Base-by-base conservation (phyloP, 2,113 vertebrate genomes). In the Carettochelys insculpta region DNA sequence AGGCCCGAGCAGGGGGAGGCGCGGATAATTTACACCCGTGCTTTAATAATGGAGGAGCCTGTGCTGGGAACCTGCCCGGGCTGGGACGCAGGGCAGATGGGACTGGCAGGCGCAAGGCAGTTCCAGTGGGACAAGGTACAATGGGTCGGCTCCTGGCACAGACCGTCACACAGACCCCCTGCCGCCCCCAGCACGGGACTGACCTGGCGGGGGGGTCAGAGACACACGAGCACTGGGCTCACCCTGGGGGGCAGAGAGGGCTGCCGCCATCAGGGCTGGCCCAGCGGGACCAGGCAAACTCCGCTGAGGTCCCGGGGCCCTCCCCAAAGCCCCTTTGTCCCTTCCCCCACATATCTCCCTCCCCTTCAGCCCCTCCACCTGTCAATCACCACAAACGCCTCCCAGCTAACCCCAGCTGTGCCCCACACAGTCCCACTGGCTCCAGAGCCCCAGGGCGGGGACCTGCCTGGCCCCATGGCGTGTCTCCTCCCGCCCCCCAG, bases 11-110 rank as follows among this genome's bases (percentile, higher is more conserved):
- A 34, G 77, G 34, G 6, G 20, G 29, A 53, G 34, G 38, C 47
- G 43, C 89, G 89, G 95, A 96, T 96, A 95, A 96, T 91, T 93
- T 43, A 96, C 71, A 25, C 24, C 1, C 41, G 27, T 56, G 31
- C 78, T 94, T 85, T 80, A 95, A 93, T 83, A 82, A 89, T 83
- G 84, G 89, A 96, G 83, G 84, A 94, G 53, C 68, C 12, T 71
- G 58, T 84, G 25, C 87, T 31, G 65, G 17, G 47, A 45, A 5
- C 20, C 80, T 2, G 0, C 0, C 1, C 1, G 16, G 76, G 58
- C 2, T 0, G 82, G 16, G 0, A 3, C 29, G 2, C 1, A 1
- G 50, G 51, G 51, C 50, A 11, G 48, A 17, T 34, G 8, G 16
- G 61, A 71, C 11, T 5, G 65, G 65, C 68, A 25, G 19, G 25